These are phyloP conservation scores for Grus americana DNA, from an alignment of 2,113 vertebrate genomes.

Conservation along the genomic window DNA sequence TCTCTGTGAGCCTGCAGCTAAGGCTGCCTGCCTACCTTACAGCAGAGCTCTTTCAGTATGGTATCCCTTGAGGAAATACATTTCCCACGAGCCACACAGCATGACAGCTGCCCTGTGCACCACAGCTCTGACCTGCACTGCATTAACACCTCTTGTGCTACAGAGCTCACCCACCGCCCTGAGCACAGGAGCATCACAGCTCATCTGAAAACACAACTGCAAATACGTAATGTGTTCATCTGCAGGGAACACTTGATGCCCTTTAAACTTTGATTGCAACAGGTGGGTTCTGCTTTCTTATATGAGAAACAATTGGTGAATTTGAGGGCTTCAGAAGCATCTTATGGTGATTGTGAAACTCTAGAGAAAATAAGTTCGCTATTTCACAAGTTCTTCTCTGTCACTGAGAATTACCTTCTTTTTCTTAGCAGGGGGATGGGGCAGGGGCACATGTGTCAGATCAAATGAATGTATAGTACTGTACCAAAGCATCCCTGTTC, in stretches of 20 bases:
- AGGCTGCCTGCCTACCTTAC: background rate
- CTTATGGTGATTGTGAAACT: background rate
- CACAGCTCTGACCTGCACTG: background rate
- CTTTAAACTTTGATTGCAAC: background rate
- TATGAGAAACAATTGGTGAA: background rate
- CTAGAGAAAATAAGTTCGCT: background rate
- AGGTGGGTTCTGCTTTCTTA: background rate
- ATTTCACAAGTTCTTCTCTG: background rate
- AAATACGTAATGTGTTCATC: background rate
- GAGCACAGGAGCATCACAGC: background rate
- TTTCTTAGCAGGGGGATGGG: accelerated
- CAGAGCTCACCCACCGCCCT: background rate
- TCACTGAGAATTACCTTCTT: background rate
- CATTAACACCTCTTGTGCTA: background rate
- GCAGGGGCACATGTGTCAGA: background rate
- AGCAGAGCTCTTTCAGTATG: background rate
- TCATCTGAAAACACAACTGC: background rate
- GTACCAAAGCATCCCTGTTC: background rate
- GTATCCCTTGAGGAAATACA: background rate
- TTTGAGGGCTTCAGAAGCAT: background rate
- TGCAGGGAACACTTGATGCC: background rate
- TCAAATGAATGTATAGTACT: background rate
- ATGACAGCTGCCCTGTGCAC: accelerated
- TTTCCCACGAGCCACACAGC: background rate
- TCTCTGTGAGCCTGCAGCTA: background rate